These are phyloP conservation scores for Peromyscus californicus DNA, from an alignment of 2,113 vertebrate genomes.

Conservation along the genomic window DNA sequence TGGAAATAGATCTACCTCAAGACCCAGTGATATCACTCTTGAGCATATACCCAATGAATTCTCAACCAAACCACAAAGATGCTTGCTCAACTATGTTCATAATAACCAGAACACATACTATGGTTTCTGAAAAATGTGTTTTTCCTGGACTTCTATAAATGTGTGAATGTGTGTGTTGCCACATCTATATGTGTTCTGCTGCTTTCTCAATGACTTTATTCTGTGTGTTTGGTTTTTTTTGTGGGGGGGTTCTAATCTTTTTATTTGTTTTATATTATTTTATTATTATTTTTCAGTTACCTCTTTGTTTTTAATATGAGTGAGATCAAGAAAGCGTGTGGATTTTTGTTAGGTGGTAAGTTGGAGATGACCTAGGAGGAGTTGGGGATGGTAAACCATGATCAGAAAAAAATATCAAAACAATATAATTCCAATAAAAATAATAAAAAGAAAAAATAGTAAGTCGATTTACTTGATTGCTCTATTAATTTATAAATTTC, in stretches of 20 bases:
- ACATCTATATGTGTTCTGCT: not conserved
- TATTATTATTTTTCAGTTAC: not conserved
- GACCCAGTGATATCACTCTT: too few relatives aligned
- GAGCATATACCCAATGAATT: too few relatives aligned
- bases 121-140: not conserved
- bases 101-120: not conserved
- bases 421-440: not conserved
- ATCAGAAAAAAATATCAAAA: not conserved
- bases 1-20: too few relatives aligned
- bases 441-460: not conserved
- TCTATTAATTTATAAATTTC: not conserved
- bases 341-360: not conserved
- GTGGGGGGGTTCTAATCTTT: not conserved
- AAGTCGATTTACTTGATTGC: not conserved
- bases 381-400: not conserved
- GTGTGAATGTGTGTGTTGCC: not conserved
- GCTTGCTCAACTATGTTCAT: too few relatives aligned
- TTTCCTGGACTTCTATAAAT: not conserved
- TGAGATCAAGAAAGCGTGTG: not conserved
- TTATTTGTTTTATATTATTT: not conserved
- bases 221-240: not conserved
- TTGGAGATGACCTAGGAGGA: not conserved
- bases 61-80: too few relatives aligned
- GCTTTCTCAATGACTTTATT: not conserved
- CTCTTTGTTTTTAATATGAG: not conserved